Evolutionary conservation across 2,797 vertebrate genomes (phyloP).

Genomic region (Paramormyrops hopkinsi): DNA sequence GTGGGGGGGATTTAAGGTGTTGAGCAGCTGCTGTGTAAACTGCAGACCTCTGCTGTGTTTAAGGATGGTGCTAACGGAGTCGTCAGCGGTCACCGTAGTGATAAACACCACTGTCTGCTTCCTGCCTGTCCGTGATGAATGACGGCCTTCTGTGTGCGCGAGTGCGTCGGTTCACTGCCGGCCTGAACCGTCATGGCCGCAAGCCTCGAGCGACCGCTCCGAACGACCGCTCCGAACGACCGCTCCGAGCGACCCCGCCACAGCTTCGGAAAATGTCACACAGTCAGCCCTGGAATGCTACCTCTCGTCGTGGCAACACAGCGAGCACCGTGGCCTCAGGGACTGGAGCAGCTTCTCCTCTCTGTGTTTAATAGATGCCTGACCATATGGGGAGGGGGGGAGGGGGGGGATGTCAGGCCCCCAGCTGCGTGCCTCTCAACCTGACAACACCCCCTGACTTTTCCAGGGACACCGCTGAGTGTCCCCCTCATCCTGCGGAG

Average conservation of each 20-base stretch:
- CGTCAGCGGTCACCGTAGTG: not conserved
- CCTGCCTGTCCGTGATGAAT: not conserved
- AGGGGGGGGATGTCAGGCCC: not conserved
- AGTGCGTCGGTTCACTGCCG: slow-evolving; percentile 37
- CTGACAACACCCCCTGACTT: not conserved
- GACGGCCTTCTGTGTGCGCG: slow-evolving; percentile 28
- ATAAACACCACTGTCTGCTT: slow-evolving; percentile 10
- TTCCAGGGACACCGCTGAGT: not conserved
- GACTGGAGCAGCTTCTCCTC: not conserved
- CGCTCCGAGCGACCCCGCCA: not conserved
- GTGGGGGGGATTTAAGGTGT: slow-evolving; percentile 24
- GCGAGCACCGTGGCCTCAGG: not conserved
- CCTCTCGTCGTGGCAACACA: not conserved
- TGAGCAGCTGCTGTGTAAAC: not conserved
- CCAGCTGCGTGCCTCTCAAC: not conserved
- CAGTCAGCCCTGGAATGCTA: not conserved
- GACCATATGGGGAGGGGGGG: not conserved
- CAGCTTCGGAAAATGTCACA: not conserved
- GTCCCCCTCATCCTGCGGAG: not conserved
- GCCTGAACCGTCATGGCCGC: not conserved
- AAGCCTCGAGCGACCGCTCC: not conserved
- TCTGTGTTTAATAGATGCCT: not conserved
- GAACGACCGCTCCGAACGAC: not conserved
- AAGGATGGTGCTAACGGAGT: not conserved
- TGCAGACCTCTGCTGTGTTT: not conserved